phyloP scores from a whole-genome alignment of 2,888 invertebrate species.

The Polylopha cassiicola region DNA sequence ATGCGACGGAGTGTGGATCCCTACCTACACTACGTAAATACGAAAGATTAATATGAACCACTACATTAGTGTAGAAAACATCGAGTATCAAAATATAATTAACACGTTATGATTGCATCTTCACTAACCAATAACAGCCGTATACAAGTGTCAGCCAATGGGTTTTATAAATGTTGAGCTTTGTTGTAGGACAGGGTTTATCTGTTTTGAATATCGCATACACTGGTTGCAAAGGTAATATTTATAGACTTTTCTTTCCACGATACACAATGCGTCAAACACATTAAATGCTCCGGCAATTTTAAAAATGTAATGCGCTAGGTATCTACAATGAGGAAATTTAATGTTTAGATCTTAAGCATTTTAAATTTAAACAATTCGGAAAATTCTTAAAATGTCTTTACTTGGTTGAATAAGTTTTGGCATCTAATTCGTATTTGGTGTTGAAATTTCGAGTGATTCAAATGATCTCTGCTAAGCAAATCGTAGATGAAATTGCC shows the following conservation, averaged over 20 bases:
- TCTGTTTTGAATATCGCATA: slow-evolving; percentile 46
- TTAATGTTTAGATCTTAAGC: too few species aligned
- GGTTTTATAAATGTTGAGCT: slow-evolving; percentile 65
- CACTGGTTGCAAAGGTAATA: slow-evolving; percentile 20
- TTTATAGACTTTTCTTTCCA: too few species aligned
- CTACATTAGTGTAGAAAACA: slow-evolving; percentile 73
- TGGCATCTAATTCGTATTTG: too few species aligned
- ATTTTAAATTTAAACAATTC: too few species aligned
- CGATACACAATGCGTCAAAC: too few species aligned
- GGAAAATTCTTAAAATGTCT: too few species aligned
- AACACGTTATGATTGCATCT: slow-evolving; percentile 68
- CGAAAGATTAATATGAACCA: slow-evolving; percentile 61
- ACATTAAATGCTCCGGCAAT: too few species aligned
- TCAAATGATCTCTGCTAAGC: slow-evolving; percentile 1
- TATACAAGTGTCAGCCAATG: slow-evolving; percentile 76
- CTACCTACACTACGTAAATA: slow-evolving; percentile 57
- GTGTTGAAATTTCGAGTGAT: too few species aligned
- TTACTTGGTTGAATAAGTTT: too few species aligned
- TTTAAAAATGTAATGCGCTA: too few species aligned
- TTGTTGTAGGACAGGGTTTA: slow-evolving; percentile 49
- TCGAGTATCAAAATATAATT: slow-evolving; percentile 77
- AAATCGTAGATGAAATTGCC: slow-evolving; percentile 17
- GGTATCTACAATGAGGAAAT: too few species aligned
- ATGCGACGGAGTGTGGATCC: slow-evolving; percentile 55
- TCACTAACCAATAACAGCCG: slow-evolving; percentile 77